Evolutionary conservation across 2,888 invertebrate species (phyloP).

Genomic region (Pachydiplax longipennis): DNA sequence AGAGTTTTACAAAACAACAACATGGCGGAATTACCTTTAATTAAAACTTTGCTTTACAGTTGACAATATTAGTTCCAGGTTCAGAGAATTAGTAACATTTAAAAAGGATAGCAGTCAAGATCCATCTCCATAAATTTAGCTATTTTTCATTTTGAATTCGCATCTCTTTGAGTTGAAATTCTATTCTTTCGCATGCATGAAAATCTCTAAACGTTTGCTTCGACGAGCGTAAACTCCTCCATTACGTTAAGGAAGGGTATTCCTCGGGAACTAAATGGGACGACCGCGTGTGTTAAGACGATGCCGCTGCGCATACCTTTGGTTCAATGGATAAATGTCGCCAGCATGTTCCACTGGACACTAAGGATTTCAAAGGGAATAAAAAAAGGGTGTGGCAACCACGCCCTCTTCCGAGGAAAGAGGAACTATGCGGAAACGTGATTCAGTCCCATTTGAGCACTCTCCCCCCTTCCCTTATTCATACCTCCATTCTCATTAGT

Average conservation of each 20-base stretch:
- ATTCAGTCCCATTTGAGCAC: background rate
- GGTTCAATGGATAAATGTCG: background rate
- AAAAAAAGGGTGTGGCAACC: background rate
- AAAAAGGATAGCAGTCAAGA: too few relatives aligned
- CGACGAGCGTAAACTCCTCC: too few relatives aligned
- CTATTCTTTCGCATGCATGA: too few relatives aligned
- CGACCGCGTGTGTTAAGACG: background rate
- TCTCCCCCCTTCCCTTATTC: background rate
- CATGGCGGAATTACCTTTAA: too few relatives aligned
- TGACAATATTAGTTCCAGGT: too few relatives aligned
- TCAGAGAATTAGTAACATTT: too few relatives aligned
- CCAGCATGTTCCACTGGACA: background rate
- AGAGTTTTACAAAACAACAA: too few relatives aligned
- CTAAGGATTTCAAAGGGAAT: background rate
- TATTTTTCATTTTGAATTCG: too few relatives aligned
- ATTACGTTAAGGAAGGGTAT: background rate
- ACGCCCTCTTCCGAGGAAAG: background rate
- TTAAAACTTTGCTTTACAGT: too few relatives aligned
- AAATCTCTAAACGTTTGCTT: too few relatives aligned
- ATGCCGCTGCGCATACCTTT: background rate
- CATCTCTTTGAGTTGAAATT: too few relatives aligned
- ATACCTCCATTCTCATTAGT: background rate
- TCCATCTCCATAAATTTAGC: too few relatives aligned
- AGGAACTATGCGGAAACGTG: background rate
- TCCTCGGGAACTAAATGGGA: background rate